phyloP scores from a whole-genome alignment of 2,888 invertebrate species.

The Drosophila melanosoma region DNA sequence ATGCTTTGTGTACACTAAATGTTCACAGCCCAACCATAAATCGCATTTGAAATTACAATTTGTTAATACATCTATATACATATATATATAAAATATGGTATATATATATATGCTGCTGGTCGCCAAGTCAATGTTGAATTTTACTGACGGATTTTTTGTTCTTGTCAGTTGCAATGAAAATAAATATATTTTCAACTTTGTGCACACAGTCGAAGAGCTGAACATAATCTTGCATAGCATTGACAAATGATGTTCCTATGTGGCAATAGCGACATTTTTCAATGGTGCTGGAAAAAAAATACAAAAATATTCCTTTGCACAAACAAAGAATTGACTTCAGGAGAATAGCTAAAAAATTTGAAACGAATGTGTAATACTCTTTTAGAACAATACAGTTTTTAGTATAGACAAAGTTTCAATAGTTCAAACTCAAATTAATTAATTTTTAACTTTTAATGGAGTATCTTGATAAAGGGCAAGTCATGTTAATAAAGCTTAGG shows the following conservation, averaged over 20 bases:
- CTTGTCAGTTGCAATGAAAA: conserved; percentile 7
- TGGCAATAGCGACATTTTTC: conserved; percentile 40
- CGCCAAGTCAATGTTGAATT: conserved; percentile 15
- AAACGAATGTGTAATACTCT: background rate
- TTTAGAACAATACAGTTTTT: background rate
- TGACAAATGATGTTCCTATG: conserved; percentile 65
- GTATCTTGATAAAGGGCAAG: background rate
- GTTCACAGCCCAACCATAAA: conserved; percentile 42
- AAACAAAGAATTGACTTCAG: conserved; percentile 30
- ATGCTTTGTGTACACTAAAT: conserved; percentile 32
- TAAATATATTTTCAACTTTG: conserved; percentile 6
- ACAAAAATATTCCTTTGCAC: conserved; percentile 20
- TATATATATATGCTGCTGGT: background rate
- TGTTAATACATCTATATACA: conserved; percentile 18
- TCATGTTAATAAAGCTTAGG: background rate
- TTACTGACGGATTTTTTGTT: conserved; percentile 4
- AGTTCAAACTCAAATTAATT: background rate
- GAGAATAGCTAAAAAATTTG: background rate
- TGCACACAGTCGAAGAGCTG: conserved; percentile 5
- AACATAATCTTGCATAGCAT: conserved; percentile 27
- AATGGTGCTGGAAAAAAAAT: conserved; percentile 17
- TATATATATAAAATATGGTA: conserved; percentile 1
- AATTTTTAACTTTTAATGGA: background rate
- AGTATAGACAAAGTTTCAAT: background rate
- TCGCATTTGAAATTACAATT: conserved; percentile 41